Conservation (phyloP, 2,113 vertebrate species). For the Tricholaema leucomelas region DNA sequence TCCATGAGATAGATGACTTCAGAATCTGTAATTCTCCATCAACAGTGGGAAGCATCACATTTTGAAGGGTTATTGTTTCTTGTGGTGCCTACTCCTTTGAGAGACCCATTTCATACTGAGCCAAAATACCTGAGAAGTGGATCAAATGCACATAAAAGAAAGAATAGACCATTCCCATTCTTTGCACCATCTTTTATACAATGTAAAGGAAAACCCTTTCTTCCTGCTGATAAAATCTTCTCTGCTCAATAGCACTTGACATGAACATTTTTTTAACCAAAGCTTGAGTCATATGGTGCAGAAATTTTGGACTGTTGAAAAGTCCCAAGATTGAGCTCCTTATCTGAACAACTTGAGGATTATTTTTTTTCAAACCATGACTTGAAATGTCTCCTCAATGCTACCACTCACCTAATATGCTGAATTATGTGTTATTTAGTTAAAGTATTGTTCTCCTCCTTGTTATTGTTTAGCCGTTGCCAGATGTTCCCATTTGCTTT, state of each 20-base stretch:
- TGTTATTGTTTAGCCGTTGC: constrained; percentile 57
- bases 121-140: neutral
- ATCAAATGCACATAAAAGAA: neutral
- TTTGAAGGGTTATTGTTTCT: neutral
- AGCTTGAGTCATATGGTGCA: neutral
- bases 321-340: neutral
- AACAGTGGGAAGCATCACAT: neutral
- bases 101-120: neutral
- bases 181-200: neutral
- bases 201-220: neutral
- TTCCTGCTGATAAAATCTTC: neutral
- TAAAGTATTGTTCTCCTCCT: constrained; percentile 40
- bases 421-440: constrained; percentile 56
- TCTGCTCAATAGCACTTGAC: neutral
- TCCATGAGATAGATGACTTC: neutral
- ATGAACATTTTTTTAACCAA: neutral
- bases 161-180: neutral
- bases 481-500: constrained; percentile 56
- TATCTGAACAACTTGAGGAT: constrained; percentile 12
- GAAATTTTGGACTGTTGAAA: neutral
- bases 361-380: neutral
- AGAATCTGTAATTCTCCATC: neutral
- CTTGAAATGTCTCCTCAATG: constrained; percentile 8
- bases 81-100: neutral
- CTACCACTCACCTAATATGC: constrained; percentile 36